Evolutionary conservation across 2,797 vertebrate species (phyloP).

Genomic region (Chrysocyon brachyurus): DNA sequence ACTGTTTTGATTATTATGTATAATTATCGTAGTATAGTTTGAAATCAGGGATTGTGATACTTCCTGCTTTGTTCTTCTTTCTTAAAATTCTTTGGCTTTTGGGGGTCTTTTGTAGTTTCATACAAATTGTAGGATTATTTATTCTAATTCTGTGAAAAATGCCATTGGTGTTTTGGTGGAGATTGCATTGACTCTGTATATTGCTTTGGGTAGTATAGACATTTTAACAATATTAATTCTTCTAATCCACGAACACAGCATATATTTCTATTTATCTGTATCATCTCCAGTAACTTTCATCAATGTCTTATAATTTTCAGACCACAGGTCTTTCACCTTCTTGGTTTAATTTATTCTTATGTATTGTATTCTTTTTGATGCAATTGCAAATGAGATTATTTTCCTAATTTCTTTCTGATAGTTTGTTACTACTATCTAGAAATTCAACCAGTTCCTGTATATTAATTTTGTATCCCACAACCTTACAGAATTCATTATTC

Average conservation of each 20-base stretch:
- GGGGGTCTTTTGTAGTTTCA: neutral
- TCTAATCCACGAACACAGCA: neutral
- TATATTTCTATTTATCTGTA: neutral
- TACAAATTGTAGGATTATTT: neutral
- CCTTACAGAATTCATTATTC: neutral
- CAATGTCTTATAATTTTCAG: neutral
- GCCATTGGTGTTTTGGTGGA: neutral
- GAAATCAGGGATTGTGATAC: neutral
- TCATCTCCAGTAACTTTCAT: neutral
- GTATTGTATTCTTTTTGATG: neutral
- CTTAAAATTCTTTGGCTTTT: neutral
- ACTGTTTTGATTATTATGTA: neutral
- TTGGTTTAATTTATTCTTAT: neutral
- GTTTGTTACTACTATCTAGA: neutral
- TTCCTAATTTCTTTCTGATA: neutral
- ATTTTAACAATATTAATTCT: neutral
- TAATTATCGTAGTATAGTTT: neutral
- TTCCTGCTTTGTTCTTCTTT: neutral
- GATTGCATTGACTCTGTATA: neutral
- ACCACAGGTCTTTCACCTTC: neutral
- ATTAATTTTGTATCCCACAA: neutral
- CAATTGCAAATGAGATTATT: neutral
- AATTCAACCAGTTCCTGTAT: neutral
- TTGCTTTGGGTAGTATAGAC: neutral
- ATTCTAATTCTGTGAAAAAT: neutral